A percentile compares a stretch with the other conserved stretches of the same genome.
Evolutionary conservation across 1,140 invertebrate species (phyloP).

Genomic region (Drosophila truncata): DNA sequence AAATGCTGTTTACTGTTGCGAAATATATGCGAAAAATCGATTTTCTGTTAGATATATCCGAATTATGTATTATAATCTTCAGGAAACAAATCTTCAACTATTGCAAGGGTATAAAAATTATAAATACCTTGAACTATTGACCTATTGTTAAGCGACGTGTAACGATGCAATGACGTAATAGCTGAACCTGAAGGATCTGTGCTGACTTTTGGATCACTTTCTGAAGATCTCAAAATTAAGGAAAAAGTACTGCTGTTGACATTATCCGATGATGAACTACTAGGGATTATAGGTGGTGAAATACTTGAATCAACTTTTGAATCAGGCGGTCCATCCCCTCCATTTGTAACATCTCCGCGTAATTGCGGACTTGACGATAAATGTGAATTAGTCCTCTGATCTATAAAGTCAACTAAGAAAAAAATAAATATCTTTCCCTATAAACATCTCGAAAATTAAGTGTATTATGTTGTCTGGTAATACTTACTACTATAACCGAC

Average conservation of each 20-base stretch:
- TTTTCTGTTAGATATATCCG: background rate
- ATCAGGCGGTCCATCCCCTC: conserved; percentile 13
- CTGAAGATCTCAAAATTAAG: conserved; percentile 64
- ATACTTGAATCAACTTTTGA: conserved; percentile 60
- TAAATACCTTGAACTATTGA: conserved; percentile 47
- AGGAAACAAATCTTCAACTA: too few relatives aligned
- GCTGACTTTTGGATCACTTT: conserved; percentile 42
- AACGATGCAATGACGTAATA: conserved; percentile 69
- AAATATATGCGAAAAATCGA: background rate
- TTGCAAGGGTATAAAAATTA: too few relatives aligned
- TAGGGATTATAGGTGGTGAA: conserved; percentile 55
- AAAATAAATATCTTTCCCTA: background rate
- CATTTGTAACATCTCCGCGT: conserved; percentile 45
- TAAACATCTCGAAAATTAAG: background rate
- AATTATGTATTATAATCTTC: too few relatives aligned
- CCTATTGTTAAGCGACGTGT: conserved; percentile 68
- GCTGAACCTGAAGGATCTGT: conserved; percentile 38
- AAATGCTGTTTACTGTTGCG: background rate
- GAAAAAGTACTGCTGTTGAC: conserved; percentile 61
- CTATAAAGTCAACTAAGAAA: conserved; percentile 77
- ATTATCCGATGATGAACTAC: conserved; percentile 40
- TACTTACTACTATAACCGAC: conserved; percentile 89
- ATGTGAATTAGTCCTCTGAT: conserved; percentile 72
- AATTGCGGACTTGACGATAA: conserved; percentile 66
- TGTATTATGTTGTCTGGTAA: background rate